Evolutionary conservation across 2,797 vertebrate genomes (phyloP).

Genomic region (Pantherophis alleghaniensis): DNA sequence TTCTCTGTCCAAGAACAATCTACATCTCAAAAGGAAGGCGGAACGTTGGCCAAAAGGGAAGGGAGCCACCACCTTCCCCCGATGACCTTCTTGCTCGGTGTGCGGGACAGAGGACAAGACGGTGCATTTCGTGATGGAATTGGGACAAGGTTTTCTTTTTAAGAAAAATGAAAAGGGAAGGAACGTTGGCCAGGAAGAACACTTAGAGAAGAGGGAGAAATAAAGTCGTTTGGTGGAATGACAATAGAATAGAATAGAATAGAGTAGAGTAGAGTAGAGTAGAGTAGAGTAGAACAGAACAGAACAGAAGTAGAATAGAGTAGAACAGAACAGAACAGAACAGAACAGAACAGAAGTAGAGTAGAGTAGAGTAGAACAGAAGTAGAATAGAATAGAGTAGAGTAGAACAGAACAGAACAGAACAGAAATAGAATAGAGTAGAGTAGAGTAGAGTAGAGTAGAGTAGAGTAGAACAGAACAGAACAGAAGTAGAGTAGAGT

Average conservation of each 20-base stretch:
- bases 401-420: no score
- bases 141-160: background rate
- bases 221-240: background rate
- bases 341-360: rapidly evolving
- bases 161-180: background rate
- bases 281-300: no score
- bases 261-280: rapidly evolving
- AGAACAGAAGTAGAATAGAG: rapidly evolving
- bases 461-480: no score
- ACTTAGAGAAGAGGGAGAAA: background rate
- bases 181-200: background rate
- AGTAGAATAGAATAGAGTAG: no score
- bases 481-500: no score
- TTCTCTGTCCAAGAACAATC: conserved; percentile 22
- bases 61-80: background rate
- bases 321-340: rapidly evolving
- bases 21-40: background rate
- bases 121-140: background rate
- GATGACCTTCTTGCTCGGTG: background rate
- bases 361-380: no score
- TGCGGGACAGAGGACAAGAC: background rate
- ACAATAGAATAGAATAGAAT: no score
- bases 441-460: no score
- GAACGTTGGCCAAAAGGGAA: background rate
- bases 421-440: no score